Percentiles rank a stretch among this genome's conserved stretches.
Conservation (phyloP, 2,113 vertebrate genomes). For the Struthio camelus region DNA sequence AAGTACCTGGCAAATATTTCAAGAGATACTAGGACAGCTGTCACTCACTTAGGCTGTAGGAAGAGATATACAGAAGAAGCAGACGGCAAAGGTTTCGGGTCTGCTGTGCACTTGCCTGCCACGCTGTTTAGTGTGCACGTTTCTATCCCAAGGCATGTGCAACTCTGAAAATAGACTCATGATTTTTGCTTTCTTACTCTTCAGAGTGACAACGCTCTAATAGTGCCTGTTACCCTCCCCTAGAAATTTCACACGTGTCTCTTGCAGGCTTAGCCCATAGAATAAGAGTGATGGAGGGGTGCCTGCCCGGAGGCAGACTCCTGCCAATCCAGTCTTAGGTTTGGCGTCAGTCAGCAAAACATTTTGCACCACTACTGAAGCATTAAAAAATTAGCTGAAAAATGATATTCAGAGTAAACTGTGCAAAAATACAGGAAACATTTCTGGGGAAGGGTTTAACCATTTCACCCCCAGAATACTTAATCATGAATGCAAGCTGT, state of each 20-base stretch:
- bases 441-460: rapidly evolving
- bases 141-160: neutral
- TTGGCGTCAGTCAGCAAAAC: neutral
- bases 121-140: neutral
- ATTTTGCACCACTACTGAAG: neutral
- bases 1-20: neutral
- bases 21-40: neutral
- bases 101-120: neutral
- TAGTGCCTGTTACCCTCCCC: neutral
- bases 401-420: neutral
- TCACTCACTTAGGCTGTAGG: neutral
- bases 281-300: neutral
- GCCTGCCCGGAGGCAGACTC: neutral
- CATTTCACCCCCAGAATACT: neutral
- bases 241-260: neutral
- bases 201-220: neutral
- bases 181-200: neutral
- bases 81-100: neutral
- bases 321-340: neutral
- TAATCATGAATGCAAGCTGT: neutral
- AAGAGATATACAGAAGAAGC: neutral
- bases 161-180: neutral
- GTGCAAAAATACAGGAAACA: neutral
- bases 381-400: neutral
- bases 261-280: neutral